These are phyloP conservation scores for Cryptomyrus ogoouensis DNA, from an alignment of 2,113 vertebrate genomes.

Conservation along the genomic window DNA sequence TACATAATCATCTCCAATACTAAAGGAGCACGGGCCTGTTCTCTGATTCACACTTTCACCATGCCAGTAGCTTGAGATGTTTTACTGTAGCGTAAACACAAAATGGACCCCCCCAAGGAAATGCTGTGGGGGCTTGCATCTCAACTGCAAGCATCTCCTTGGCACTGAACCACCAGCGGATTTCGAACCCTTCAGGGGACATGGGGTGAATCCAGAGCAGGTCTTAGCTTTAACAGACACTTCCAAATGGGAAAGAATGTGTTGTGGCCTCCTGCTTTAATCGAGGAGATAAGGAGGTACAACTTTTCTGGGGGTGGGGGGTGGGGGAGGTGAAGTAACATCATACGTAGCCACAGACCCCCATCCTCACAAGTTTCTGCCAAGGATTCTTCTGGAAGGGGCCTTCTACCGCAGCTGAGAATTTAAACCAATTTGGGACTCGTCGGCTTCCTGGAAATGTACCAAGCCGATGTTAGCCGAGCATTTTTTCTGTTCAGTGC, in stretches of 20 bases:
- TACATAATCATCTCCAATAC: neutral
- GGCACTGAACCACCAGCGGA: conserved; percentile 11
- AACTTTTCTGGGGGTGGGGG: conserved; percentile 39
- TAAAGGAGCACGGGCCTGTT: neutral
- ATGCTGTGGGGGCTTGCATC: neutral
- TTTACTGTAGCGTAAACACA: conserved; percentile 32
- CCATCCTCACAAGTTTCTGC: conserved; percentile 8
- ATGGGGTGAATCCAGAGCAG: neutral
- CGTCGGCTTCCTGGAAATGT: neutral
- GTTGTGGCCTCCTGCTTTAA: neutral
- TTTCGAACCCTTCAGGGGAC: conserved; percentile 18
- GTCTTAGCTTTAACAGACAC: neutral
- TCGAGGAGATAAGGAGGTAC: conserved; percentile 28
- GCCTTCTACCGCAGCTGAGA: neutral
- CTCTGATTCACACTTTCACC: neutral
- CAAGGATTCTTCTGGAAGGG: neutral
- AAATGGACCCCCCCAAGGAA: conserved; percentile 39
- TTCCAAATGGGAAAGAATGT: neutral
- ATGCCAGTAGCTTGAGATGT: neutral
- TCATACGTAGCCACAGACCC: neutral
- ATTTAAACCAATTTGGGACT: conserved; percentile 17
- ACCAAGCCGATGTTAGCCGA: neutral
- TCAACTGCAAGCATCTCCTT: conserved; percentile 2
- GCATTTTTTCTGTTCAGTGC: neutral
- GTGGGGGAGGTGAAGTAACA: neutral